These are phyloP conservation scores for Tuberolachnus salignus DNA, from an alignment of 2,888 invertebrate species.

Conservation along the genomic window DNA sequence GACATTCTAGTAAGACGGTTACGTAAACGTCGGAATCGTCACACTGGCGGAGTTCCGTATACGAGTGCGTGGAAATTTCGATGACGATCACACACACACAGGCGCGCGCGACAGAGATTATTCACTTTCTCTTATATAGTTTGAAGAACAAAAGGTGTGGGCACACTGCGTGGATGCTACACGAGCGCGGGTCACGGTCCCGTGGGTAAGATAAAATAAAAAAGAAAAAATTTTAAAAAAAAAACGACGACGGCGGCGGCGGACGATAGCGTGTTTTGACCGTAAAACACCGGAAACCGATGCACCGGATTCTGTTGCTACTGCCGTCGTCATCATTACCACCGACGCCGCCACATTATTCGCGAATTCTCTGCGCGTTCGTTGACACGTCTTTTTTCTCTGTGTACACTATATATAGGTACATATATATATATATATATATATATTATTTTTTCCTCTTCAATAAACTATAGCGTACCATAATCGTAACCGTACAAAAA, in stretches of 20 bases:
- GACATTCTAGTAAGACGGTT: conserved; percentile 33
- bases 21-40: conserved; percentile 40
- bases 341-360: not conserved
- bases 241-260: not conserved
- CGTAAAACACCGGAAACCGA: conserved; percentile 46
- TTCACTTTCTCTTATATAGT: conserved; percentile 45
- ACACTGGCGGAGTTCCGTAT: conserved; percentile 29
- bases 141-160: conserved; percentile 35
- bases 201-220: conserved; percentile 16
- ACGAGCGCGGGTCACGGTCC: conserved; percentile 37
- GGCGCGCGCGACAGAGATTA: not conserved
- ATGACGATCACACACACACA: conserved; percentile 24
- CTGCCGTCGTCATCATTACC: not conserved
- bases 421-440: not conserved
- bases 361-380: conserved; percentile 35
- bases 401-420: not conserved
- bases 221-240: too few species aligned
- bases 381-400: conserved; percentile 19
- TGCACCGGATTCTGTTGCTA: conserved; percentile 17
- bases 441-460: too few species aligned
- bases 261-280: conserved; percentile 22
- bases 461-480: too few species aligned
- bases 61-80: conserved; percentile 47
- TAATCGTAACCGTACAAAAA: too few species aligned
- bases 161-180: not conserved